Conservation (phyloP, 2,888 invertebrate species). For the Glyphotaelius pellucidus region DNA sequence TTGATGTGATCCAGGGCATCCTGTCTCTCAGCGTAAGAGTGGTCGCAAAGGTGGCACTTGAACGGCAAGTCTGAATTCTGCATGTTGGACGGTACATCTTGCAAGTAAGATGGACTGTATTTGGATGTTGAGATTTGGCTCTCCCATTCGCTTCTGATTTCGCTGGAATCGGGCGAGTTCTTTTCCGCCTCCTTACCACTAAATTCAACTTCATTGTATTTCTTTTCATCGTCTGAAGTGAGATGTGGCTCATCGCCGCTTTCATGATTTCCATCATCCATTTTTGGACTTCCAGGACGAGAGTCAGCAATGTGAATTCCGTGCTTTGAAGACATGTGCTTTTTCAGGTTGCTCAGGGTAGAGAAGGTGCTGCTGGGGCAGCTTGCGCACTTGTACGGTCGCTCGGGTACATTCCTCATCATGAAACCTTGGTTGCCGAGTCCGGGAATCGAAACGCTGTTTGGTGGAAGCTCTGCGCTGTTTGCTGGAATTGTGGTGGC, state of each 20-base stretch:
- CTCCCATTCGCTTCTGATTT: constrained; percentile 59
- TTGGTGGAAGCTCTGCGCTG: constrained; percentile 69
- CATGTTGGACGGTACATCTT: constrained; percentile 57
- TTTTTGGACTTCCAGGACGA: constrained; percentile 72
- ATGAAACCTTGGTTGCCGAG: constrained; percentile 72
- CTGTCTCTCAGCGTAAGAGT: constrained; percentile 87
- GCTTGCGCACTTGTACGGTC: constrained; percentile 87
- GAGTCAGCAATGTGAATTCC: constrained; percentile 74
- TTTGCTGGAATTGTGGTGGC: constrained; percentile 67
- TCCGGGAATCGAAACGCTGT: constrained; percentile 58
- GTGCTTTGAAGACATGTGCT: constrained; percentile 87
- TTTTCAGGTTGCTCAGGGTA: constrained; percentile 86
- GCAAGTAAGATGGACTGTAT: constrained; percentile 56
- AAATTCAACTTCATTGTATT: constrained; percentile 67
- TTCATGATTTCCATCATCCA: constrained; percentile 60
- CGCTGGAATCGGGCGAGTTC: constrained; percentile 18
- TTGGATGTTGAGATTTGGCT: constrained; percentile 63
- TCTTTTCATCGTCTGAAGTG: constrained; percentile 67
- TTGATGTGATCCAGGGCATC: constrained; percentile 91
- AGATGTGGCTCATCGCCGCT: constrained; percentile 64
- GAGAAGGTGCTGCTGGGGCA: constrained; percentile 91
- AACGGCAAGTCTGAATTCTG: constrained; percentile 84
- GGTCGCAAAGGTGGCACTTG: constrained; percentile 96
- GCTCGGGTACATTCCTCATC: constrained; percentile 84
- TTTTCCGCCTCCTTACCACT: constrained; percentile 11